phyloP scores from a whole-genome alignment of 2,797 vertebrate species.

The Ctenosaura bakeri region DNA sequence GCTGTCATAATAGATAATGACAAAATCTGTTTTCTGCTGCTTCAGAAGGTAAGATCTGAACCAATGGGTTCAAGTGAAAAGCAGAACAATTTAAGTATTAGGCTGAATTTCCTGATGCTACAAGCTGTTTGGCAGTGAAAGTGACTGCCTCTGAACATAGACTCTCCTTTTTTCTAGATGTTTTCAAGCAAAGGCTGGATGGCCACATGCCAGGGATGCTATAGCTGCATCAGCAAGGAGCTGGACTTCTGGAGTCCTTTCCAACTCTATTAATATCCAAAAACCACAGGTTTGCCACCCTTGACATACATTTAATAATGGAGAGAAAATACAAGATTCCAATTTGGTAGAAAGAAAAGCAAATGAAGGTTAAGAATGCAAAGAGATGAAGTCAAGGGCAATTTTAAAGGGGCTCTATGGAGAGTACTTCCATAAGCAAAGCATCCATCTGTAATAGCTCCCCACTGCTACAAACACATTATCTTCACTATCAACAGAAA shows the following conservation, averaged over 20 bases:
- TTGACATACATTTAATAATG: background rate
- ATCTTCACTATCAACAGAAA: background rate
- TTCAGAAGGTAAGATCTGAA: background rate
- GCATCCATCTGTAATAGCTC: background rate
- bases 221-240: background rate
- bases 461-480: background rate
- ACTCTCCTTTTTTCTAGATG: background rate
- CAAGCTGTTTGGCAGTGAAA: background rate
- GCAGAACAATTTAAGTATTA: background rate
- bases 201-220: background rate
- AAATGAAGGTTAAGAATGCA: background rate
- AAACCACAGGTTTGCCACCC: background rate
- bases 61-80: background rate
- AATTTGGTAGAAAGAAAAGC: background rate
- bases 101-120: background rate
- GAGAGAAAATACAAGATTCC: background rate
- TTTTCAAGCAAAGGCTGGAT: background rate
- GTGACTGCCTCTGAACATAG: background rate
- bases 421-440: background rate
- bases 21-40: background rate
- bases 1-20: background rate
- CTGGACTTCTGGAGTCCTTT: background rate
- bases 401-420: too few species aligned
- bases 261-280: background rate
- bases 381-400: background rate